Base-by-base conservation (phyloP, 2,113 vertebrate species). In the Rutilus rutilus region DNA sequence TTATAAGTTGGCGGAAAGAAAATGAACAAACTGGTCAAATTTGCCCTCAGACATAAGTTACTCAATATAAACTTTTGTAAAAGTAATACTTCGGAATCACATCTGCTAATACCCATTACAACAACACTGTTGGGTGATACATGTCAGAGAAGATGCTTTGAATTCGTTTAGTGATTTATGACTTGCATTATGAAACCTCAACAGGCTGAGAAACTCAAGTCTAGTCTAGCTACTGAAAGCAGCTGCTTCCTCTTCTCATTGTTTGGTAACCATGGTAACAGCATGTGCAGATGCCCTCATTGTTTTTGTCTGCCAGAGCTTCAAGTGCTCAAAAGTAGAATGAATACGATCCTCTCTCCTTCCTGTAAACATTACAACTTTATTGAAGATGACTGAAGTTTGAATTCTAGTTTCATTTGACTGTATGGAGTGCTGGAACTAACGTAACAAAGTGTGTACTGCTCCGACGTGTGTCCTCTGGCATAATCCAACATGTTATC, bases 281-380 rank as follows among this genome's bases (percentile, higher is more conserved):
- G 52, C 54, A 60, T 15, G 54, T 79, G 77, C 23, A 80, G 59
- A 80, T 80, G 78, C 59, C 78, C 54, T 42, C n/a, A 45, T 64
- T 80, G 59, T 62, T 64, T 80, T 14, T 80, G 54, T 60, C 10
- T 79, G 33, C 21, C 57, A 60, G 33, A 47, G 36, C 36, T 45
- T 64, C 59, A 45, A 64, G 78, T 80, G 36, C 59, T 64, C 15
- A 9, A 45, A 62, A 74, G 11, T 7, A 23, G 23, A 80, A 45
- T 80, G 12, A 74, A 74, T 39, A 45, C 15, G 45, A 11, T 80
- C 14, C 5, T 1, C 4, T 80, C 2, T 60, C n/a, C 23, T 80
- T 47, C 15, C 59, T 27, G 78, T 47, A n/a, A 78, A 78, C 39
- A 62, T 47, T 45, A 2, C 10, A 45, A 25, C 78, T 47, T 80